A percentile compares a stretch with the other conserved stretches of the same genome.
Conservation (phyloP, 2,888 invertebrate species). For the Epsilonema sp. region DNA sequence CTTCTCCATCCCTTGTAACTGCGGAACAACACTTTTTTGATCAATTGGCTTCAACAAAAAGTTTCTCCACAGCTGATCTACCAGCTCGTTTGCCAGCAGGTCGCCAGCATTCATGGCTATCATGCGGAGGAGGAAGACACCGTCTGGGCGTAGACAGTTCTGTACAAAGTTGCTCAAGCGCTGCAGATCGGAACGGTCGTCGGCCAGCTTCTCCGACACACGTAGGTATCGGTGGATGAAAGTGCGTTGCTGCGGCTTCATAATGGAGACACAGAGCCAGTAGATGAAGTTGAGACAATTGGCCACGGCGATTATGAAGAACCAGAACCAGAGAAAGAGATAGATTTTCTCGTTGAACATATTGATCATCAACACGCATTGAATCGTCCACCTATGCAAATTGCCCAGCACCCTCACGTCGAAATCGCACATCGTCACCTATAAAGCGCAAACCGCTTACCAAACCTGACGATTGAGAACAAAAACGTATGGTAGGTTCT, state of each 20-base stretch:
- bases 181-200: too few relatives aligned
- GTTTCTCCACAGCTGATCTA: neutral
- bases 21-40: too few relatives aligned
- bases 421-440: constrained; percentile 31
- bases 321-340: too few relatives aligned
- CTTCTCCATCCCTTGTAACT: too few relatives aligned
- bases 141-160: constrained; percentile 10
- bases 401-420: constrained; percentile 33
- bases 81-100: constrained; percentile 8
- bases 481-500: too few relatives aligned
- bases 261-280: constrained; percentile 30
- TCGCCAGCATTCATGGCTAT: constrained; percentile 12
- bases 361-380: constrained; percentile 27
- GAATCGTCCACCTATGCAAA: constrained; percentile 31
- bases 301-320: constrained; percentile 31
- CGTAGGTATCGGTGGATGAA: constrained; percentile 22
- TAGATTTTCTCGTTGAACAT: too few relatives aligned
- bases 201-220: constrained; percentile 13
- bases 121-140: constrained; percentile 11
- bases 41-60: too few relatives aligned
- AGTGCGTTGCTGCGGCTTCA: constrained; percentile 10
- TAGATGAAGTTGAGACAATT: constrained; percentile 32
- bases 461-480: too few relatives aligned
- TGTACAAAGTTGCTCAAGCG: constrained; percentile 8
- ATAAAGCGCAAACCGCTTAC: neutral